Conservation (phyloP, 2,888 invertebrate genomes). For the Luperina testacea region DNA sequence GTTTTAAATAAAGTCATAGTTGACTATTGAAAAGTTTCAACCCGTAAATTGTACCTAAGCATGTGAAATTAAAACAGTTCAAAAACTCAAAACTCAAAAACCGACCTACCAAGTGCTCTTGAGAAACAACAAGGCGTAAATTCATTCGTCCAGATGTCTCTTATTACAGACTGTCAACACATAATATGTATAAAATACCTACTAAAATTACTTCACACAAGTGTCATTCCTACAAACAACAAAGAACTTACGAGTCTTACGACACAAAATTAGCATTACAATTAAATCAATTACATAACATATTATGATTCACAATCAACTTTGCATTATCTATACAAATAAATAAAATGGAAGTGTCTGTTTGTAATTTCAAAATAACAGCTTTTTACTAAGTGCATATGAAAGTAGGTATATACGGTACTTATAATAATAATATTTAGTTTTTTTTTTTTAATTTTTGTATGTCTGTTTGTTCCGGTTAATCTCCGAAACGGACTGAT, state of each 20-base stretch:
- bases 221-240: constrained; percentile 31
- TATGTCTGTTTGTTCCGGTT: background rate
- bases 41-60: background rate
- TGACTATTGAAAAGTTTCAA: background rate
- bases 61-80: background rate
- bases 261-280: constrained; percentile 47
- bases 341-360: background rate
- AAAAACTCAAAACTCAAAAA: too few species aligned
- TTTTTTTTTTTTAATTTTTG: too few species aligned
- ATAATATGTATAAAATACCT: background rate
- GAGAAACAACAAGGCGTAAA: constrained; percentile 16
- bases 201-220: constrained; percentile 24
- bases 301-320: constrained; percentile 46
- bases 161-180: constrained; percentile 14
- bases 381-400: background rate
- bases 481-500: background rate
- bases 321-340: constrained; percentile 25
- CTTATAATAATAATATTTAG: too few species aligned
- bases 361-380: background rate
- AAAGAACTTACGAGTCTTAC: constrained; percentile 47
- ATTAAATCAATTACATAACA: constrained; percentile 40
- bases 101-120: background rate
- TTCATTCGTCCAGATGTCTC: constrained; percentile 15
- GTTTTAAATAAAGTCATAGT: background rate
- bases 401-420: too few species aligned